These are phyloP conservation scores for Oncorhynchus gorbuscha DNA, from an alignment of 2,113 vertebrate genomes.

Conservation along the genomic window DNA sequence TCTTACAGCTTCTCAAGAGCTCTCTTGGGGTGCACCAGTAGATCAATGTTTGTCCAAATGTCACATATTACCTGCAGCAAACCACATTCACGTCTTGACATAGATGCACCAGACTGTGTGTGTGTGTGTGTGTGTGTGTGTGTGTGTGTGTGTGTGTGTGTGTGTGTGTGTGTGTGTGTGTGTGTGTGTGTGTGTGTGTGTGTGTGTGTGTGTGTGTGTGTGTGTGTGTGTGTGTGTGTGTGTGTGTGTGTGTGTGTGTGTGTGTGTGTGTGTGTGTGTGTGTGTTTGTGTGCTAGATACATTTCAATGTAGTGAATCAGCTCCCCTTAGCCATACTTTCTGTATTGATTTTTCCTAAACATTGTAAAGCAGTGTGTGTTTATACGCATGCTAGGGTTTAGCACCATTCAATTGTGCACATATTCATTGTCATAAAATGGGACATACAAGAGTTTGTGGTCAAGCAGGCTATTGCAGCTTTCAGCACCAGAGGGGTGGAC, in stretches of 20 bases:
- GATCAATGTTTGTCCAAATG: slow-evolving; percentile 19
- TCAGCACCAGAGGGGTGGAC: neutral
- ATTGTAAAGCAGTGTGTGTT: slow-evolving; percentile 20
- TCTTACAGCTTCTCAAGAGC: no score
- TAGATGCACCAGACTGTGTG: neutral
- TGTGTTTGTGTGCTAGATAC: neutral
- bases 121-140: no score
- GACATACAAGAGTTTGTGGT: neutral
- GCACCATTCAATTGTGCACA: no score
- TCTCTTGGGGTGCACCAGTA: no score
- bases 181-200: slow-evolving; percentile 11
- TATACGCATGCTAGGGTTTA: neutral
- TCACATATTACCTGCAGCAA: slow-evolving; percentile 28
- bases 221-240: neutral
- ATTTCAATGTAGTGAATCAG: slow-evolving; percentile 11
- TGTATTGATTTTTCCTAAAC: slow-evolving; percentile 38
- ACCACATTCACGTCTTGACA: no score
- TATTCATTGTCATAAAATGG: neutral
- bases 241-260: neutral
- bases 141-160: no score
- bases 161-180: neutral
- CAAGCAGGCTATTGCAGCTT: neutral
- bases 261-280: neutral
- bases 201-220: neutral
- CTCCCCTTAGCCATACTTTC: slow-evolving; percentile 33